phyloP scores from a whole-genome alignment of 1,140 invertebrate genomes.

The Drosophila erecta region DNA sequence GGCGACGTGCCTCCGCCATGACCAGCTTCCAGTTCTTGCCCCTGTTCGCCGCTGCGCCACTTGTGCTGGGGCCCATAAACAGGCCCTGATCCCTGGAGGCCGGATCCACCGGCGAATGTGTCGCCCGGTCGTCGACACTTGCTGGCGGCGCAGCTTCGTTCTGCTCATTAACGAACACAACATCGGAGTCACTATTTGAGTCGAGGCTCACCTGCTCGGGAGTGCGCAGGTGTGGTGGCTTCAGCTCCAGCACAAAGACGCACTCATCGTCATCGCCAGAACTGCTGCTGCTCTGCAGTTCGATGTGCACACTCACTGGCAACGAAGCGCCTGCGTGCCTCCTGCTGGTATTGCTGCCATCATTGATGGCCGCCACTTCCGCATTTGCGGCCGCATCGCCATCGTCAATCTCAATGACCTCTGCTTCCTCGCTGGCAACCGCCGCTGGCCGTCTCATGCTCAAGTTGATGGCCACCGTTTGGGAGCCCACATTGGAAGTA shows the following conservation, averaged over 20 bases:
- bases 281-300: conserved; percentile 66
- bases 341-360: conserved; percentile 52
- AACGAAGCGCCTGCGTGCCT: conserved; percentile 58
- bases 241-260: conserved; percentile 84
- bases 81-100: conserved; percentile 27
- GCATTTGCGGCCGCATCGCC: conserved; percentile 72
- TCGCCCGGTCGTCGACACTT: neutral
- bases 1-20: conserved; percentile 51
- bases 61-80: conserved; percentile 74
- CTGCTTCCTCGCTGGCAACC: conserved; percentile 23
- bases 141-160: conserved; percentile 9
- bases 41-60: conserved; percentile 54
- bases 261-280: conserved; percentile 74
- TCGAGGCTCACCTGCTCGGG: conserved; percentile 86
- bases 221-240: conserved; percentile 86
- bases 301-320: conserved; percentile 73
- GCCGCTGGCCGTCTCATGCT: conserved; percentile 67
- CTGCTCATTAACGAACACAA: conserved; percentile 85
- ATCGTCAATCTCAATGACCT: conserved; percentile 75
- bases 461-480: conserved; percentile 71
- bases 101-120: neutral
- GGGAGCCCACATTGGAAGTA: conserved; percentile 68
- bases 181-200: conserved; percentile 86
- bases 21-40: conserved; percentile 66
- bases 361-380: conserved; percentile 69